phyloP scores from a whole-genome alignment of 2,797 vertebrate species.

The Acanthopagrus latus region DNA sequence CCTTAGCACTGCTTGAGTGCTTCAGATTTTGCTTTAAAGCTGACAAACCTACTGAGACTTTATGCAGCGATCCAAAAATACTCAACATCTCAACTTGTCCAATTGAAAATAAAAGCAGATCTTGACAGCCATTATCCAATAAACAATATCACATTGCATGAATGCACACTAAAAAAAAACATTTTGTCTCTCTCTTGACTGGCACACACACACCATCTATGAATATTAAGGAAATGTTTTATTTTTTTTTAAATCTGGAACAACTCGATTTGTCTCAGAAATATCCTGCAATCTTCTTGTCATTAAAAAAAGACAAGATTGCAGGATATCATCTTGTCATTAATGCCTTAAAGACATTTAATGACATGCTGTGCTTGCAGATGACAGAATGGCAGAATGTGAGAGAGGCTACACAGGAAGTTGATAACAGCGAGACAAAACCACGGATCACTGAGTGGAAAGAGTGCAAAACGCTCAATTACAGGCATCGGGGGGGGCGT shows the following conservation, averaged over 20 bases:
- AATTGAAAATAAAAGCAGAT: constrained; percentile 11
- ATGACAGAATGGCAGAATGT: constrained; percentile 3
- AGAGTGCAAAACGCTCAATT: constrained; percentile 45
- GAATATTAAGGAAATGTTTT: no score
- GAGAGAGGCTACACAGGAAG: constrained; percentile 26
- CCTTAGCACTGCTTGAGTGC: constrained; percentile 56
- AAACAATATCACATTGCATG: constrained; percentile 16
- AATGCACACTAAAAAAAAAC: background rate
- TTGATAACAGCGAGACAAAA: constrained; percentile 32
- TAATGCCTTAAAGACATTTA: background rate
- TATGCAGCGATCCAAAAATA: constrained; percentile 43
- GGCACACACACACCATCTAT: constrained; percentile 1
- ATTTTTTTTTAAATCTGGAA: no score
- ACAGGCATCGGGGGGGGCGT: constrained; percentile 17
- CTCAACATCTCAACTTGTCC: constrained; percentile 22
- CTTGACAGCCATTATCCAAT: constrained; percentile 27
- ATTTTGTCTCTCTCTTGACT: background rate
- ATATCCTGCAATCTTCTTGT: constrained; percentile 22
- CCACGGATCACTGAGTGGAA: constrained; percentile 21
- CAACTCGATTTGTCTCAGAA: constrained; percentile 30
- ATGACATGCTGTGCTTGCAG: constrained; percentile 1
- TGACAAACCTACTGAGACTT: constrained; percentile 46
- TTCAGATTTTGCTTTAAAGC: constrained; percentile 50
- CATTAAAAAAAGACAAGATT: background rate
- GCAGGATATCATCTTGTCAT: constrained; percentile 3